Conservation (phyloP, 2,888 invertebrate genomes). For the Agriopis leucophaearia region DNA sequence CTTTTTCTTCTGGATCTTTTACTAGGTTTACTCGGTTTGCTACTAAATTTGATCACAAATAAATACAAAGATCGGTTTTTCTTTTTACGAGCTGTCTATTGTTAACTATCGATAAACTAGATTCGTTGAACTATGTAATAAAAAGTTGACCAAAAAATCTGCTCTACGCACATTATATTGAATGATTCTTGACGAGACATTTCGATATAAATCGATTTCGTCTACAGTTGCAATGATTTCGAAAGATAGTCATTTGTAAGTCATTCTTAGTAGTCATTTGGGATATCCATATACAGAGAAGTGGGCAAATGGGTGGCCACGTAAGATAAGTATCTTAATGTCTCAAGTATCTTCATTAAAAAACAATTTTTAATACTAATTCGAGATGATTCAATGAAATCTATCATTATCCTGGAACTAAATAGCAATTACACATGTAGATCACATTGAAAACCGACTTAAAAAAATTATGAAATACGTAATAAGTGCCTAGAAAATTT, state of each 20-base stretch:
- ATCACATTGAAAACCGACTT: no score
- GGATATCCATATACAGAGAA: conserved; percentile 32
- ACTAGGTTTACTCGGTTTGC: no score
- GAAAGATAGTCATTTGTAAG: conserved; percentile 60
- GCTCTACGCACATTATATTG: conserved; percentile 8
- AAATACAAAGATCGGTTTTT: background rate
- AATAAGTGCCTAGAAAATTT: no score
- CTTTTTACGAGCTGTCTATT: background rate
- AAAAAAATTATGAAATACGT: no score
- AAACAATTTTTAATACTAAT: background rate
- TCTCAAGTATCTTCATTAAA: conserved; percentile 6
- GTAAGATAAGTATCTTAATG: background rate
- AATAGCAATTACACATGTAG: background rate
- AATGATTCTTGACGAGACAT: conserved; percentile 16
- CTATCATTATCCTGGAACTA: background rate
- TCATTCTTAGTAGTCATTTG: conserved; percentile 47
- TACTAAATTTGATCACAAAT: no score
- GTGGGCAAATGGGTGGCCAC: conserved; percentile 12
- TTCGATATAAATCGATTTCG: conserved; percentile 55
- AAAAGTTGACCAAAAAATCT: conserved; percentile 2
- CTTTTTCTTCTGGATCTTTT: no score
- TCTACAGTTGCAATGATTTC: conserved; percentile 60
- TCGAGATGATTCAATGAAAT: background rate
- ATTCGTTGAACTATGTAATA: background rate
- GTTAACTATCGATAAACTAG: conserved; percentile 1